Base-by-base conservation (phyloP, 2,113 vertebrate species). In the Ramphastos sulfuratus region DNA sequence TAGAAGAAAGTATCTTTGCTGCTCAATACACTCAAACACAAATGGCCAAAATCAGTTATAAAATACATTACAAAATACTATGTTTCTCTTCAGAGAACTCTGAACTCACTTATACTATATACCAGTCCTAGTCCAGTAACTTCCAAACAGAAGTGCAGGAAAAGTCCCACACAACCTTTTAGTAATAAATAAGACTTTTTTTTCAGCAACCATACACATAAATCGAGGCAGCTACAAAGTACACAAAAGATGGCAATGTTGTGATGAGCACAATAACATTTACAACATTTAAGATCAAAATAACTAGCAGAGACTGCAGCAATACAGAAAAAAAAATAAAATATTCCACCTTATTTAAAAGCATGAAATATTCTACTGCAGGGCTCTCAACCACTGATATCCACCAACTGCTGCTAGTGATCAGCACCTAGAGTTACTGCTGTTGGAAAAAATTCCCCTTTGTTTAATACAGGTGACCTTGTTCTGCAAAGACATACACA, bases 361-460 rank as follows among this genome's bases (percentile, higher is more conserved):
- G 66, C 59, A 93, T 0, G 0, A 84, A 80, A 89, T 63, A 77
- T 7, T 74, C 67, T 89, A 85, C 25, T 74, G 75, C 56, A 92
- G 33, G 48, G 58, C 20, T 87, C 69, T 87, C 60, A 94, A 28
- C 12, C 0, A 6, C 64, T 73, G 71, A 76, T 50, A 91, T 66
- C 54, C 92, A 91, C 52, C 0, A 0, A 54, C 42, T 85, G 64
- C 67, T 89, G 86, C 67, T 60, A 94, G 37, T 33, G 75, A 73
- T 19, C 74, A 93, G 87, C 76, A 93, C 65, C 90, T 90, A 88
- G 10, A 89, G 67, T 74, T 83, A 91, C 79, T 83, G 75, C 72
- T 85, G 76, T 4, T 71, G 69, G 76, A 42, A 93, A 93, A 96
- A 95, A 94, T 83, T 24, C 64, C 76, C 61, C 65, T 83, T 71